phyloP scores from a whole-genome alignment of 2,888 invertebrate genomes.

The Drosophila helvetica region DNA sequence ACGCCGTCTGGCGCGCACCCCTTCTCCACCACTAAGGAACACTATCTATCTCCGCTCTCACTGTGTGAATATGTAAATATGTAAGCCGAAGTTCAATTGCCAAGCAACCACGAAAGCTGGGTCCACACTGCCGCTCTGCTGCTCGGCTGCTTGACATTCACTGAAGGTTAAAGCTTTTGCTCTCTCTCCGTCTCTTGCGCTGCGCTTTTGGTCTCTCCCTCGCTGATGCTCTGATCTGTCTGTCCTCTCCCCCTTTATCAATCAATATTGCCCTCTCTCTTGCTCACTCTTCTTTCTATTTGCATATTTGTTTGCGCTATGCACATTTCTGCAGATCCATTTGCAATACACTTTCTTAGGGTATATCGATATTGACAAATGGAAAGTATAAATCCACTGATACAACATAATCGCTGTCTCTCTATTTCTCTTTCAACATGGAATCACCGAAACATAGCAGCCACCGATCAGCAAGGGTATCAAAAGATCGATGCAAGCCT shows the following conservation, averaged over 20 bases:
- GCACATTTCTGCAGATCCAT: slow-evolving; percentile 36
- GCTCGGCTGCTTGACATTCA: slow-evolving; percentile 63
- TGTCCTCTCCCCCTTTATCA: slow-evolving; percentile 8
- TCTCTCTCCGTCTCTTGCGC: slow-evolving; percentile 5
- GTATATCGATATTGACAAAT: not conserved
- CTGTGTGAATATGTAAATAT: slow-evolving; percentile 26
- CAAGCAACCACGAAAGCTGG: slow-evolving; percentile 23
- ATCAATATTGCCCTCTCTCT: not conserved
- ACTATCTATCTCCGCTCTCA: slow-evolving; percentile 4
- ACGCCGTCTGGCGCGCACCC: slow-evolving; percentile 2
- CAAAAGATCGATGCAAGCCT: no score
- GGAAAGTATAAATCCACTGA: no score
- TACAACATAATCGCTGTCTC: no score
- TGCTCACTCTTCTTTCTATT: slow-evolving; percentile 6
- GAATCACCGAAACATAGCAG: no score
- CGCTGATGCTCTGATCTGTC: not conserved
- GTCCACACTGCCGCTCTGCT: slow-evolving; percentile 10
- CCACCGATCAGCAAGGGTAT: not conserved
- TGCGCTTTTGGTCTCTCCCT: not conserved
- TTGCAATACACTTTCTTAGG: not conserved
- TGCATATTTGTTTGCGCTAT: not conserved
- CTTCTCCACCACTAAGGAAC: not conserved
- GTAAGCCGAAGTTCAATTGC: slow-evolving; percentile 55
- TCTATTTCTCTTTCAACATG: no score
- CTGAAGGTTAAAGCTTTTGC: slow-evolving; percentile 57